Conservation (phyloP, 2,113 vertebrate genomes). For the Lamprotornis superbus region DNA sequence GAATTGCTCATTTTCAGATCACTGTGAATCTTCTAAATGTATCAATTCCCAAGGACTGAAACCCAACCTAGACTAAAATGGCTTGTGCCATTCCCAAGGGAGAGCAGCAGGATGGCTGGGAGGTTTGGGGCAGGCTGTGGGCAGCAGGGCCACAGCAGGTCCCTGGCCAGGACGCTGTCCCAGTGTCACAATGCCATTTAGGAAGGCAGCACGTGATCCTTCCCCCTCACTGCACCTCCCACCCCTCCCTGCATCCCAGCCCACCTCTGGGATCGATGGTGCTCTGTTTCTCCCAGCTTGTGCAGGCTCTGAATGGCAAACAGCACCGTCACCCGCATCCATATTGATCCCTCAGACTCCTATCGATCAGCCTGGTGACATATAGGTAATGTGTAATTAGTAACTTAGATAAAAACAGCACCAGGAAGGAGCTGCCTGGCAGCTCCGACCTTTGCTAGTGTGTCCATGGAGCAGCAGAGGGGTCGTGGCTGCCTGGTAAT, state of each 20-base stretch:
- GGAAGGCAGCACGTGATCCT: neutral
- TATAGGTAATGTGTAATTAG: constrained; percentile 45
- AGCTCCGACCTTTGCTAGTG: neutral
- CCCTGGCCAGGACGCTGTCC: neutral
- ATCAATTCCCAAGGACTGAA: neutral
- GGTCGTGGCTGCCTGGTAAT: neutral
- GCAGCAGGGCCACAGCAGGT: neutral
- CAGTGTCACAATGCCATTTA: neutral
- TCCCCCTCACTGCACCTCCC: neutral
- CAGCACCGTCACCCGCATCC: neutral
- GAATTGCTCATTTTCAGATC: neutral
- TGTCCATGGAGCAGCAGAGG: neutral
- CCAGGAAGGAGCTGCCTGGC: neutral
- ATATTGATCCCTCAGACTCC: neutral
- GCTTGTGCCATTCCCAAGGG: neutral
- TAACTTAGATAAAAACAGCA: neutral
- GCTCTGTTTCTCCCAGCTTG: neutral
- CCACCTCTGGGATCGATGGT: neutral
- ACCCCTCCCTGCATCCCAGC: neutral
- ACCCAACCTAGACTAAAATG: neutral
- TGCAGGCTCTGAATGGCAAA: constrained; percentile 33
- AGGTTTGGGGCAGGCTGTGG: neutral
- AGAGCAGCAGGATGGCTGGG: neutral
- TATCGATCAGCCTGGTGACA: constrained; percentile 34
- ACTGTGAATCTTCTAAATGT: neutral